Conservation (phyloP, 1,140 invertebrate species). For the Calephelis nemesis region DNA sequence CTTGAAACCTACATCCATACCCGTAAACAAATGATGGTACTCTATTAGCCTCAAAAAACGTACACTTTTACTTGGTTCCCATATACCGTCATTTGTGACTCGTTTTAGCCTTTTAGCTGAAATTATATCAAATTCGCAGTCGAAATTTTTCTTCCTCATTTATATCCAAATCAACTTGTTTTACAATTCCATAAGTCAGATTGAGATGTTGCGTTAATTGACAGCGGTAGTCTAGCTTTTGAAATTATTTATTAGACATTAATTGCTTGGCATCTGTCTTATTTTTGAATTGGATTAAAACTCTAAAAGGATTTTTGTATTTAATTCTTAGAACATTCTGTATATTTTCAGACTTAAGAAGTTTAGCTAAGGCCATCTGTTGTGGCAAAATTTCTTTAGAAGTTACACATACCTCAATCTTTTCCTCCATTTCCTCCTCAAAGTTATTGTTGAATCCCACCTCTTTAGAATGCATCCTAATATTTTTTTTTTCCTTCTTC, state of each 20-base stretch:
- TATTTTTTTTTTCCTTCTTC: neutral
- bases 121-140: conserved; percentile 26
- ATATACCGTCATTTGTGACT: conserved; percentile 24
- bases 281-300: conserved; percentile 29
- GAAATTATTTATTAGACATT: conserved; percentile 28
- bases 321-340: conserved; percentile 34
- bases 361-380: conserved; percentile 40
- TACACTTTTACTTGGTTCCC: conserved; percentile 35
- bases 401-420: neutral
- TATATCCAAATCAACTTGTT: conserved; percentile 31
- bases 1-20: conserved; percentile 31
- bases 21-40: conserved; percentile 34
- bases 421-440: neutral
- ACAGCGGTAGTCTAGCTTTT: conserved; percentile 29
- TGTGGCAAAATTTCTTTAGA: conserved; percentile 30
- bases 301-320: conserved; percentile 36
- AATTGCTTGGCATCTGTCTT: conserved; percentile 30
- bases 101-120: conserved; percentile 34
- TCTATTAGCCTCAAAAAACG: conserved; percentile 28
- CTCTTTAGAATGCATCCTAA: neutral
- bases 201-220: conserved; percentile 25
- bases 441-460: neutral
- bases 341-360: conserved; percentile 34
- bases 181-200: conserved; percentile 31
- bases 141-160: conserved; percentile 28